Percentiles rank a stretch among this genome's conserved stretches.
Evolutionary conservation across 2,888 invertebrate species (phyloP).

Genomic region (Ophion ellenae): DNA sequence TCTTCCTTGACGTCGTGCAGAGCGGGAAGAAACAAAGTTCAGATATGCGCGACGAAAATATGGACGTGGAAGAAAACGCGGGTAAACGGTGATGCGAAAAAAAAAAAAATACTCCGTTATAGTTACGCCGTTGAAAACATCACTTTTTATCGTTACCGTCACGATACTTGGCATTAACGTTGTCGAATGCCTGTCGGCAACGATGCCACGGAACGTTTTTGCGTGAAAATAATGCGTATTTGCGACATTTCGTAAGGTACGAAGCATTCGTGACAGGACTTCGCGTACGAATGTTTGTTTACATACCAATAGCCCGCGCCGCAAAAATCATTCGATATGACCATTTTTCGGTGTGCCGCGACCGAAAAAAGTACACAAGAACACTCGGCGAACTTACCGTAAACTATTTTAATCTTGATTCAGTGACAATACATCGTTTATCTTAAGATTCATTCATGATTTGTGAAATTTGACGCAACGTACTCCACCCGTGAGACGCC

Average conservation of each 20-base stretch:
- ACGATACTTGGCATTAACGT: neutral
- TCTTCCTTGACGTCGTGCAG: neutral
- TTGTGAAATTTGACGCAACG: constrained; percentile 82
- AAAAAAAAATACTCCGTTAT: constrained; percentile 40
- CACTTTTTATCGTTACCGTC: constrained; percentile 12
- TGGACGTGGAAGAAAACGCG: constrained; percentile 47
- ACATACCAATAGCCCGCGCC: constrained; percentile 76
- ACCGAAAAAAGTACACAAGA: constrained; percentile 44
- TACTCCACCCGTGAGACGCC: constrained; percentile 84
- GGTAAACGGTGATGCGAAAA: constrained; percentile 41
- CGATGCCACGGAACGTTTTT: neutral
- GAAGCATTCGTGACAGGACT: constrained; percentile 70
- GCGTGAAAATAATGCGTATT: constrained; percentile 14
- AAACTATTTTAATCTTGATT: constrained; percentile 69
- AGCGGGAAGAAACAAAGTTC: constrained; percentile 8
- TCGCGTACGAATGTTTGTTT: constrained; percentile 78
- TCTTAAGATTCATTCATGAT: constrained; percentile 84
- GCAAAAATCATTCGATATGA: constrained; percentile 62
- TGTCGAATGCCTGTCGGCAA: neutral
- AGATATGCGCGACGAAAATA: constrained; percentile 6
- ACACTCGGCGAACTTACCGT: constrained; percentile 73
- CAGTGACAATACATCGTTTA: constrained; percentile 74
- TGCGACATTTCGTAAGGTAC: constrained; percentile 34
- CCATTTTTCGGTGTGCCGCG: neutral
- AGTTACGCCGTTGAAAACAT: constrained; percentile 4